Base-by-base conservation (phyloP, 2,888 invertebrate species). In the Resseliella maxima region DNA sequence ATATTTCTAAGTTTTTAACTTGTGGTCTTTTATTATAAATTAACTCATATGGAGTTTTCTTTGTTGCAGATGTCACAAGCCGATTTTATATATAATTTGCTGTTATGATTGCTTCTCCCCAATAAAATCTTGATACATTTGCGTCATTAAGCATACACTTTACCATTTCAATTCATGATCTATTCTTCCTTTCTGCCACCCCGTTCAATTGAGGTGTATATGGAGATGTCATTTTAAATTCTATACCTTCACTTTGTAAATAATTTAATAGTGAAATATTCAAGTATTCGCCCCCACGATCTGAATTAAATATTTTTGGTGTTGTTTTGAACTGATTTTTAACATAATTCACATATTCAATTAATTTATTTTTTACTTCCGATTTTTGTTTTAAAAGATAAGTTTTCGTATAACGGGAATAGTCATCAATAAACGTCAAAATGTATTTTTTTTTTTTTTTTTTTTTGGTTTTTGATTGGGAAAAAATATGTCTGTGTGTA, bases 91-190 rank as follows among this genome's bases (percentile, higher is more conserved):
- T 81, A 85, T 89, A 90, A 0, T 88, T 88, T 5, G 89, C 89
- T 87, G 88, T 89, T 6, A 88, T 88, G 0, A 89, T 88, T 0
- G 90, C 89, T 88, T 90, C 90, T 31, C 89, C 89, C 90, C 90
- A 90, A 6, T 89, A 87, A 1, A 85, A 86, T 46, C 88, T 87
- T 12, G 86, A 36, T 2, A 89, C 24, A 0, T 88, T 88, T 86
- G 86, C 85, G 27, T 87, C 59, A 36, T 50, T 50, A 0, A 87
- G 24, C n/a, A 86, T 18, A 21, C 85, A 86, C 12, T 86, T 21
- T 1, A 81, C 41, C 86, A 86, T 86, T 45, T 87, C 86, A 27
- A 85, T n/a, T 21, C 85, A 45, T 72, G 1, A 31, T 15, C 46
- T 8, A 64, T 86, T 86, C n/a, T 86, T 86, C 6, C 86, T 10